These are phyloP conservation scores for Diarsia rubi DNA, from an alignment of 2,888 invertebrate genomes.

Conservation along the genomic window DNA sequence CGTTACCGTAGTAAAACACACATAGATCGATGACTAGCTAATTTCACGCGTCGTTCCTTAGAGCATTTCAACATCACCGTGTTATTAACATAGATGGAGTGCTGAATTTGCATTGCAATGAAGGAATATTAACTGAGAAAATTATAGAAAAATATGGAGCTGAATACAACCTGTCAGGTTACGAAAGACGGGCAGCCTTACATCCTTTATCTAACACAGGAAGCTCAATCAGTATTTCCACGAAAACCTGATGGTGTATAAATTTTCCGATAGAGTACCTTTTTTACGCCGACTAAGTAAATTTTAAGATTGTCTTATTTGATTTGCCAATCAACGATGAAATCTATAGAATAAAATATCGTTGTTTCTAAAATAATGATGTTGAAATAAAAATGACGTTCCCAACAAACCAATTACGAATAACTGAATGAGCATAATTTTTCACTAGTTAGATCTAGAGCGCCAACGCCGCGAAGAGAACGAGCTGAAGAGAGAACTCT, in stretches of 20 bases:
- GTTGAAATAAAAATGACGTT: too few species aligned
- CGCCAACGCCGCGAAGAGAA: conserved; percentile 94
- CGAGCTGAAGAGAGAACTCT: conserved; percentile 94
- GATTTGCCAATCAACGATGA: background rate
- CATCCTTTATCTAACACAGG: too few species aligned
- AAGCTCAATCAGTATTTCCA: background rate
- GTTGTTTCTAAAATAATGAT: background rate
- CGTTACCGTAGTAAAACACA: too few species aligned
- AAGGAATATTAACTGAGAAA: too few species aligned
- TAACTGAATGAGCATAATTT: background rate
- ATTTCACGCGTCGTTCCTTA: too few species aligned
- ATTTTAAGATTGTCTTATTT: background rate
- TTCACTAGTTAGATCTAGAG: conserved; percentile 92
- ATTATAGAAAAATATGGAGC: too few species aligned
- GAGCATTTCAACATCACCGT: too few species aligned
- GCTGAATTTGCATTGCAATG: too few species aligned
- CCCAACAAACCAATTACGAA: background rate
- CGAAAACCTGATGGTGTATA: background rate
- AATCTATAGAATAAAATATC: background rate
- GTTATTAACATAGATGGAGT: too few species aligned
- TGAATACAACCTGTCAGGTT: too few species aligned
- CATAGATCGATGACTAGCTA: too few species aligned
- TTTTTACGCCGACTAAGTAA: background rate
- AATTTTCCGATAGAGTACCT: background rate
- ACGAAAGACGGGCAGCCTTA: too few species aligned